Evolutionary conservation across 2,797 vertebrate genomes (phyloP).

Genomic region (Pipistrellus pipistrellus): DNA sequence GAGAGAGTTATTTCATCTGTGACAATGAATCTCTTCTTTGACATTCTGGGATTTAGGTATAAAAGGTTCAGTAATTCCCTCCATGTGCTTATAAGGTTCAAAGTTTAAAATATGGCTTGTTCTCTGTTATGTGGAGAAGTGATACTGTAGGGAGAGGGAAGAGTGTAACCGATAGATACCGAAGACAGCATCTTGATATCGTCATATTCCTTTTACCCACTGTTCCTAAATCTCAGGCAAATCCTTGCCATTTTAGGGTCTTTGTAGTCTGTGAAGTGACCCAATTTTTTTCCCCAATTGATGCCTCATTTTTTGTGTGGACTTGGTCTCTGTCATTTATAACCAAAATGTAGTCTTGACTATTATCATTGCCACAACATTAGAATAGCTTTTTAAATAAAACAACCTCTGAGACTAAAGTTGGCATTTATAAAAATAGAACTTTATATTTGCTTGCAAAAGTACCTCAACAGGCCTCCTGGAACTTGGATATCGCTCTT

Average conservation of each 20-base stretch:
- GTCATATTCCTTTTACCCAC: not conserved
- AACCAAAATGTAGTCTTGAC: not conserved
- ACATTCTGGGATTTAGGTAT: not conserved
- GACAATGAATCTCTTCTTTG: not conserved
- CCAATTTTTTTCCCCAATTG: not conserved
- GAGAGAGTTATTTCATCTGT: not conserved
- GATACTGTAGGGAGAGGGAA: not conserved
- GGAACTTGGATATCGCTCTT: not conserved
- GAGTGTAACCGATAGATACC: not conserved
- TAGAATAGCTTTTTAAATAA: conserved; percentile 19
- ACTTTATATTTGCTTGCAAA: conserved; percentile 33
- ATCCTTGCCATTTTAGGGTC: not conserved
- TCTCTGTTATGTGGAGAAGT: conserved; percentile 6
- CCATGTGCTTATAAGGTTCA: not conserved
- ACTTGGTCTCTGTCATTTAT: not conserved
- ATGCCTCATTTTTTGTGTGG: conserved; percentile 11
- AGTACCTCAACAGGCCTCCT: not conserved
- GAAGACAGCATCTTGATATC: not conserved
- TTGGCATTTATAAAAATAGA: not conserved
- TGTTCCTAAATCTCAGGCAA: not conserved
- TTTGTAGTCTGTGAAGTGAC: not conserved
- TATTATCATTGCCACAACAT: not conserved
- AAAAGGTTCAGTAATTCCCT: not conserved
- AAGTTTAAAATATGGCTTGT: not conserved
- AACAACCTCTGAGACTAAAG: conserved; percentile 41